phyloP scores from a whole-genome alignment of 1,140 invertebrate genomes.

The Oscheius sp. region DNA sequence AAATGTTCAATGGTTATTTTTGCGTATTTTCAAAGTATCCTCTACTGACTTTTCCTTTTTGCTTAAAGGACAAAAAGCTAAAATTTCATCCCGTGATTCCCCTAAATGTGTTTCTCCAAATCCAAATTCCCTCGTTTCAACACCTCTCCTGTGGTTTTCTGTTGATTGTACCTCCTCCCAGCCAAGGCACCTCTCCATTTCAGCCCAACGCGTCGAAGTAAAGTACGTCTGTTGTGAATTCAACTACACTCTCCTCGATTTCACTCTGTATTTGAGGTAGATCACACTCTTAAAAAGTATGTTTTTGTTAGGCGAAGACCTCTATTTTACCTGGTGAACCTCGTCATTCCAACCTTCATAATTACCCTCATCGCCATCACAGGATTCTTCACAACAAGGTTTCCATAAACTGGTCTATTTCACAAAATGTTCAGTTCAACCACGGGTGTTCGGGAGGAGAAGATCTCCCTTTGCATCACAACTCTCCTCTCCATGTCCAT shows the following conservation, averaged over 20 bases:
- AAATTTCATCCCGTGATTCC: no score
- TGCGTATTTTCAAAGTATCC: no score
- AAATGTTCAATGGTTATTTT: no score
- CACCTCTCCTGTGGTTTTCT: no score
- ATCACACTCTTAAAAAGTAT: neutral
- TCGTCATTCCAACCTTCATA: slow-evolving; percentile 37
- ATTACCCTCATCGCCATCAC: slow-evolving; percentile 40
- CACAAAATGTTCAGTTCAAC: slow-evolving; percentile 8
- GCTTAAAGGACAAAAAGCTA: no score
- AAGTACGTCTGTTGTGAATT: slow-evolving; percentile 38
- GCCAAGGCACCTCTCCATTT: neutral
- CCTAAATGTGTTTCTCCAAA: no score
- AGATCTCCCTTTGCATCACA: slow-evolving; percentile 40
- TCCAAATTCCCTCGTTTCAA: no score
- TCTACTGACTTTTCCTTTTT: no score
- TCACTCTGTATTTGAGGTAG: slow-evolving; percentile 15
- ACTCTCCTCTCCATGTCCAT: slow-evolving; percentile 43
- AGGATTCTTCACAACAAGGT: slow-evolving; percentile 31
- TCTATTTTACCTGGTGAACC: slow-evolving; percentile 36
- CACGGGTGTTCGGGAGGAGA: slow-evolving; percentile 33
- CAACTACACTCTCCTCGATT: slow-evolving; percentile 38
- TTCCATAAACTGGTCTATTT: neutral
- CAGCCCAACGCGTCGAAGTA: slow-evolving; percentile 18
- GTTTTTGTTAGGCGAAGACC: slow-evolving; percentile 19
- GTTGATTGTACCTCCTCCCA: no score